These are phyloP conservation scores for Scaptomyza pallida DNA, from an alignment of 1,140 invertebrate genomes.

Conservation along the genomic window DNA sequence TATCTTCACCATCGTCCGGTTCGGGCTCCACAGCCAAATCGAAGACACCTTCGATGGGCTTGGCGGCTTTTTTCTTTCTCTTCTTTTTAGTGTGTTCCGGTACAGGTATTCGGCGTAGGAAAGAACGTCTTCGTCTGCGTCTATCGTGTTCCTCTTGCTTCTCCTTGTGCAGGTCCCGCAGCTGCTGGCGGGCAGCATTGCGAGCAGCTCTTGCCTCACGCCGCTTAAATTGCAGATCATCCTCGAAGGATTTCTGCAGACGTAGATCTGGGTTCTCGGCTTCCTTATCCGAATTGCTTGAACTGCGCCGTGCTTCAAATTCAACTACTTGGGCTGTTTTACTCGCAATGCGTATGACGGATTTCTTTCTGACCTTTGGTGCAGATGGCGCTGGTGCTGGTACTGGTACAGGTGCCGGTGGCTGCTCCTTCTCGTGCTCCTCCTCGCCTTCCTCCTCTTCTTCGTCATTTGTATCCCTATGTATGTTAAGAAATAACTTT, in stretches of 20 bases:
- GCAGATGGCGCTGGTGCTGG: neutral
- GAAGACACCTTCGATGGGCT: slow-evolving; percentile 32
- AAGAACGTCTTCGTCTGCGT: neutral
- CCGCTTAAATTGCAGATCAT: neutral
- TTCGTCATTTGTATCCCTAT: slow-evolving; percentile 14
- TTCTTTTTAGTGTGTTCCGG: slow-evolving; percentile 12
- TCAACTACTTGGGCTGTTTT: neutral
- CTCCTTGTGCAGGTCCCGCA: slow-evolving; percentile 38
- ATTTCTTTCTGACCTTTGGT: neutral
- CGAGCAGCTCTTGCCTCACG: slow-evolving; percentile 26
- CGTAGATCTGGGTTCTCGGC: too few species aligned
- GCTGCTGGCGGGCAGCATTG: slow-evolving; percentile 48
- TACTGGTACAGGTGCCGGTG: too few species aligned
- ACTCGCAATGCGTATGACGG: neutral
- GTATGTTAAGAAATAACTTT: neutral
- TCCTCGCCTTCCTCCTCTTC: slow-evolving; percentile 24
- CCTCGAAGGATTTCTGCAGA: too few species aligned
- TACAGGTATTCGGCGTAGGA: neutral
- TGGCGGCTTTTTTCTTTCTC: slow-evolving; percentile 19
- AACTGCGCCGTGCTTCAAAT: neutral
- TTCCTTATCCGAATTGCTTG: neutral
- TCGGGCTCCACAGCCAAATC: slow-evolving; percentile 52
- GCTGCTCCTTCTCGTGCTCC: slow-evolving; percentile 23
- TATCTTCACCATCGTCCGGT: slow-evolving; percentile 49
- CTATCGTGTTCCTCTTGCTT: slow-evolving; percentile 17